phyloP scores from a whole-genome alignment of 2,888 invertebrate species.

The Sclerodermus sp. region DNA sequence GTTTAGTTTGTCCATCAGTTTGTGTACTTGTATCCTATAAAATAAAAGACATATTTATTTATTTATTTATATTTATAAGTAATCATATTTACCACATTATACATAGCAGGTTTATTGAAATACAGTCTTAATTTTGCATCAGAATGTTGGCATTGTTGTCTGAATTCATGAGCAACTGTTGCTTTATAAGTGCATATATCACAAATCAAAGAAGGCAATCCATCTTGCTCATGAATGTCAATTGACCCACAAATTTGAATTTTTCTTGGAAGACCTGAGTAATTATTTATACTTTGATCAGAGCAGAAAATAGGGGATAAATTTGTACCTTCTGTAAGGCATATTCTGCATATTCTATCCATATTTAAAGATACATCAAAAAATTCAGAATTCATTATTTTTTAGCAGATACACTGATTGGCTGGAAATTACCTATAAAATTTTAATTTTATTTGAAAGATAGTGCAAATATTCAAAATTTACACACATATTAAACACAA shows the following conservation, averaged over 20 bases:
- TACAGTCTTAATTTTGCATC: slow-evolving; percentile 48
- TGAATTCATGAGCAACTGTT: slow-evolving; percentile 52
- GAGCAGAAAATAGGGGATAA: slow-evolving; percentile 48
- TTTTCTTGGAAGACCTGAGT: slow-evolving; percentile 43
- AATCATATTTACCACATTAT: slow-evolving; percentile 18
- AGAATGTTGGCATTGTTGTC: slow-evolving; percentile 52
- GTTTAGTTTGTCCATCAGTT: slow-evolving; percentile 43
- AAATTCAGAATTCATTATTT: slow-evolving; percentile 45
- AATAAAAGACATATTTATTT: slow-evolving; percentile 7
- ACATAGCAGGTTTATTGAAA: slow-evolving; percentile 48
- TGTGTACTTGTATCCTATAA: slow-evolving; percentile 49
- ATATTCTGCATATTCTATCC: slow-evolving; percentile 51
- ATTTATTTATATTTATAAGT: slow-evolving; percentile 1
- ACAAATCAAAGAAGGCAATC: slow-evolving; percentile 52
- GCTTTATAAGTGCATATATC: slow-evolving; percentile 52
- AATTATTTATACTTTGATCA: slow-evolving; percentile 37
- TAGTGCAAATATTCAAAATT: not conserved
- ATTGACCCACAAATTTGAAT: slow-evolving; percentile 52
- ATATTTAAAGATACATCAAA: slow-evolving; percentile 46
- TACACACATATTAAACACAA: not conserved
- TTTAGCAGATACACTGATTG: slow-evolving; percentile 15
- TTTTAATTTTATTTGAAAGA: not conserved
- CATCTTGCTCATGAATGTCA: slow-evolving; percentile 52
- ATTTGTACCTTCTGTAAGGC: slow-evolving; percentile 48
- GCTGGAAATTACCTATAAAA: slow-evolving; percentile 1